phyloP scores from a whole-genome alignment of 2,797 vertebrate genomes.

The Cuculus canorus region DNA sequence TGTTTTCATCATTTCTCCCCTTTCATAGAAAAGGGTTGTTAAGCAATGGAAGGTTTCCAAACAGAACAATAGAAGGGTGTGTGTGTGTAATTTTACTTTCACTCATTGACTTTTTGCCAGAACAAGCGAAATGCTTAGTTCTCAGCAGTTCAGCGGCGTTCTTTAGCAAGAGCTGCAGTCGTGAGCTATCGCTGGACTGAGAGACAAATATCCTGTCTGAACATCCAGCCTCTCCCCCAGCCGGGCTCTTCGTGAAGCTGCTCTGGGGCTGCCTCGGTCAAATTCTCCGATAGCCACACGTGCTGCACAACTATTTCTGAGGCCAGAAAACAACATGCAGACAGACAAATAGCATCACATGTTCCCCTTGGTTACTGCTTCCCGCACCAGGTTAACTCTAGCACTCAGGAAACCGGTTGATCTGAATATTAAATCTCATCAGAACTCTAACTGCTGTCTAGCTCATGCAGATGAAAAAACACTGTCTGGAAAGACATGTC shows the following conservation, averaged over 20 bases:
- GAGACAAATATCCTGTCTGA: not conserved
- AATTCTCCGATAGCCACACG: not conserved
- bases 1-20: slow-evolving; percentile 26
- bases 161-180: not conserved
- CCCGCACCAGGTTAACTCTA: not conserved
- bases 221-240: not conserved
- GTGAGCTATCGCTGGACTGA: not conserved
- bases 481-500: not conserved
- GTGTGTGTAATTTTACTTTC: slow-evolving; percentile 48
- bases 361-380: not conserved
- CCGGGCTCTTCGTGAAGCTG: not conserved
- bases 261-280: not conserved
- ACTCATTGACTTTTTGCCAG: slow-evolving; percentile 57
- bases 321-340: not conserved
- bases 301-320: not conserved
- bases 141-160: slow-evolving; percentile 2
- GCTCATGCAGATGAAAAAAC: not conserved
- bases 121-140: slow-evolving; percentile 23
- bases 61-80: slow-evolving; percentile 43
- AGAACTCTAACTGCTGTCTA: not conserved
- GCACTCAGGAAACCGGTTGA: not conserved
- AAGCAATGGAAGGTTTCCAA: slow-evolving; percentile 53
- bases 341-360: not conserved
- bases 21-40: slow-evolving; percentile 22
- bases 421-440: not conserved